Percentiles rank a stretch among this genome's conserved stretches.
These are phyloP conservation scores for Dolomedes plantarius DNA, from an alignment of 2,888 invertebrate genomes.

Conservation along the genomic window DNA sequence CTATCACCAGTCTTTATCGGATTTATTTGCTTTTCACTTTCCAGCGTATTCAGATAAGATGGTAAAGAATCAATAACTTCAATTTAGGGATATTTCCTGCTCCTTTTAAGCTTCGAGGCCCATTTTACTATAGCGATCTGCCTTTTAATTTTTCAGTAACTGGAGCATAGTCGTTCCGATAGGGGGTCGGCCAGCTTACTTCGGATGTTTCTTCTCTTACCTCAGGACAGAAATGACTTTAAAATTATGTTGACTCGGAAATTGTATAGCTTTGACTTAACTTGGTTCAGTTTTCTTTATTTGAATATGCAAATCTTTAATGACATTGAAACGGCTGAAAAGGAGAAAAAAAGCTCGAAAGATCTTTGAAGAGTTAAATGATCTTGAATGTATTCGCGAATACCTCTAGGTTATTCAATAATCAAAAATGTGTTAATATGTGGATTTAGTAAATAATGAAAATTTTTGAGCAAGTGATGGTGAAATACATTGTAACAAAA, in stretches of 20 bases:
- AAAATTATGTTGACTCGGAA: constrained; percentile 7
- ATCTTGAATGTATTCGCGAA: not conserved
- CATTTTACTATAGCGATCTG: not conserved
- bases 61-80: constrained; percentile 16
- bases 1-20: constrained; percentile 8
- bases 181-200: not conserved
- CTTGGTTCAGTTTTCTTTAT: not conserved
- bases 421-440: not conserved
- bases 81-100: constrained; percentile 9
- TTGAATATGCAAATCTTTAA: not conserved
- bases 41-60: constrained; percentile 19
- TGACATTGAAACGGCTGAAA: not conserved
- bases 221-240: constrained; percentile 11
- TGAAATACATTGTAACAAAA: no score
- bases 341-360: not conserved
- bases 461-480: no score
- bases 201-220: constrained; percentile 4
- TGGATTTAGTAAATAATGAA: no score
- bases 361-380: not conserved
- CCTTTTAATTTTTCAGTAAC: constrained; percentile 14
- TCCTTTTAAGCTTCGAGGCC: constrained; percentile 13
- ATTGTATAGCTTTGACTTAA: not conserved
- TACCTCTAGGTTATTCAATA: not conserved
- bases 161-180: not conserved
- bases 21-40: constrained; percentile 7